These are phyloP conservation scores for Ceratosolen fusciceps DNA, from an alignment of 1,140 invertebrate species.

Conservation along the genomic window DNA sequence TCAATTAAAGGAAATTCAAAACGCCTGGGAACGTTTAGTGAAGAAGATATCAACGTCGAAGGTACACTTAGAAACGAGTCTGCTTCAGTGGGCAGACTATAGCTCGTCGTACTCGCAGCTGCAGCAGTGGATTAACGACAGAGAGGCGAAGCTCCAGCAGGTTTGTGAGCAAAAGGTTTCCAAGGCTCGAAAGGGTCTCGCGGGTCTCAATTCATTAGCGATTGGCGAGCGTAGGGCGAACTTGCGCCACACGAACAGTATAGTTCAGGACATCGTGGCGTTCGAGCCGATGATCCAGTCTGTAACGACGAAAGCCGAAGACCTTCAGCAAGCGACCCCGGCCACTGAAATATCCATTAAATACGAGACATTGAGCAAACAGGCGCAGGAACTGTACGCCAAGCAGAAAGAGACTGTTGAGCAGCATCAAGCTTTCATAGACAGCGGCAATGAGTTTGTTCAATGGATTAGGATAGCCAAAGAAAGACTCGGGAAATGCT, in stretches of 20 bases:
- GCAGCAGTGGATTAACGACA: constrained; percentile 95
- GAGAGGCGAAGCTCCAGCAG: constrained; percentile 94
- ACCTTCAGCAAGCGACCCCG: constrained; percentile 87
- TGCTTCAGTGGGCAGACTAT: constrained; percentile 96
- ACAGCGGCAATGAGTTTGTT: constrained; percentile 91
- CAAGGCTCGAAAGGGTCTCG: constrained; percentile 81
- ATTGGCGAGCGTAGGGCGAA: constrained; percentile 89
- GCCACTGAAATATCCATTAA: constrained; percentile 91
- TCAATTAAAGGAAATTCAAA: constrained; percentile 91
- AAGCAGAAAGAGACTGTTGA: constrained; percentile 92
- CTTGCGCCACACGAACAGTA: constrained; percentile 91
- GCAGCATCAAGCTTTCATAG: constrained; percentile 90
- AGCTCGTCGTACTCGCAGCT: constrained; percentile 91
- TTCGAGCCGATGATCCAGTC: constrained; percentile 97
- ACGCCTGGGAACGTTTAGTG: constrained; percentile 92
- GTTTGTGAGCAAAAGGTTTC: constrained; percentile 89
- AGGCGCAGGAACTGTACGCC: constrained; percentile 91
- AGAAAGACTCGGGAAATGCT: constrained; percentile 92
- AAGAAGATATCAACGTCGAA: constrained; percentile 94
- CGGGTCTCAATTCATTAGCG: constrained; percentile 82
- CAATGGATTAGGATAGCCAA: constrained; percentile 91
- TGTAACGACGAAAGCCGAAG: constrained; percentile 91
- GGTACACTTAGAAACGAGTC: constrained; percentile 90
- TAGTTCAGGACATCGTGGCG: constrained; percentile 94
- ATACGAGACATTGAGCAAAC: constrained; percentile 90